These are phyloP conservation scores for Oreohelix idahoensis DNA, from an alignment of 1,140 invertebrate species.

Conservation along the genomic window DNA sequence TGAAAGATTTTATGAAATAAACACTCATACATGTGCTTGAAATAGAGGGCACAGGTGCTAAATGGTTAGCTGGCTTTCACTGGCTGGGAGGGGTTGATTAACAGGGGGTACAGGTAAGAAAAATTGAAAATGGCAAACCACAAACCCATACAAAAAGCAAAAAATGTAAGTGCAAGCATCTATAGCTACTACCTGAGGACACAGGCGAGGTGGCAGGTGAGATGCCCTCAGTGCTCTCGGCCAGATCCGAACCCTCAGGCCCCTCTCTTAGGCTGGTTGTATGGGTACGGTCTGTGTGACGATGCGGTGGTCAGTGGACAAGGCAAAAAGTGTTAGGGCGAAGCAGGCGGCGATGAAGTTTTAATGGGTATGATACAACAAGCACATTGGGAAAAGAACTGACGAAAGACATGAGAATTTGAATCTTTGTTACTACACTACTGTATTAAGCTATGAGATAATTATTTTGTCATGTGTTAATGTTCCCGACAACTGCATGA, in stretches of 20 bases:
- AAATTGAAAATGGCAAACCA: background rate
- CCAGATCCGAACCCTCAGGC: constrained; percentile 42
- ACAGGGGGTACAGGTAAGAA: background rate
- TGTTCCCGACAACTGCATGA: too few relatives aligned
- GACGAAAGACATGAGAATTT: background rate
- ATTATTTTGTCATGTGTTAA: too few relatives aligned
- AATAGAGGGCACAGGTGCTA: too few relatives aligned
- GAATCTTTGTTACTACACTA: too few relatives aligned
- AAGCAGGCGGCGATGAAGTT: constrained; percentile 22
- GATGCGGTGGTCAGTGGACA: constrained; percentile 35
- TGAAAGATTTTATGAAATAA: too few relatives aligned
- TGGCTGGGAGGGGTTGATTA: background rate
- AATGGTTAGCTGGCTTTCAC: background rate
- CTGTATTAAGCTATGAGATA: too few relatives aligned
- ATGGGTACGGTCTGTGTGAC: constrained; percentile 30
- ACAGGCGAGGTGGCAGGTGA: constrained; percentile 38
- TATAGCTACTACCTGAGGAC: constrained; percentile 36
- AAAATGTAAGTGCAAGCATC: constrained; percentile 5
- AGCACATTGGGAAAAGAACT: constrained; percentile 12
- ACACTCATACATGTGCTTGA: background rate
- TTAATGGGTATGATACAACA: constrained; percentile 31
- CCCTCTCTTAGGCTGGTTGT: constrained; percentile 37
- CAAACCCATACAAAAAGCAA: background rate
- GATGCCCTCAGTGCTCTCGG: constrained; percentile 35
- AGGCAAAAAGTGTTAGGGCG: constrained; percentile 37